Percentiles rank a stretch among this genome's conserved stretches.
These are phyloP conservation scores for Hyles euphorbiae DNA, from an alignment of 1,140 invertebrate genomes.

Conservation along the genomic window DNA sequence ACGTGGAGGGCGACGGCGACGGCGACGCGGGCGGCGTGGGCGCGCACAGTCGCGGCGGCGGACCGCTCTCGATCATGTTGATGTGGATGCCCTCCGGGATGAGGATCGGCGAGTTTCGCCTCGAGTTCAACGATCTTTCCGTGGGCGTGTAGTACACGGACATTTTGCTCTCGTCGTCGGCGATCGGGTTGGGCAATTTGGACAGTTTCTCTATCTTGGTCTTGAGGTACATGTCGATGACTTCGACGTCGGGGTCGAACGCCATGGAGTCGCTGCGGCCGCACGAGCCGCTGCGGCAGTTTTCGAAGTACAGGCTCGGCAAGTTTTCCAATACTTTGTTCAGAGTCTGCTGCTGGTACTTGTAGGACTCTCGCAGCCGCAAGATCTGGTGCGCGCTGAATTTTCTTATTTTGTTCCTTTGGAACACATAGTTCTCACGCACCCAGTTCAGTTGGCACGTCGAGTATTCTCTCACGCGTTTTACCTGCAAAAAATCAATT, in stretches of 20 bases:
- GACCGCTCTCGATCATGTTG: constrained; percentile 76
- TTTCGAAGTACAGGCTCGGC: constrained; percentile 94
- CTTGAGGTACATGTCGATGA: constrained; percentile 81
- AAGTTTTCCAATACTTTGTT: constrained; percentile 96
- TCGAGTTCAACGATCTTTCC: constrained; percentile 74
- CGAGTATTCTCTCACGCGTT: constrained; percentile 92
- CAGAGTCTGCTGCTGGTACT: constrained; percentile 95
- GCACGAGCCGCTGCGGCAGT: constrained; percentile 91
- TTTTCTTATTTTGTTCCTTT: constrained; percentile 94
- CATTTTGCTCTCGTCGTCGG: constrained; percentile 78
- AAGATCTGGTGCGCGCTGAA: constrained; percentile 95
- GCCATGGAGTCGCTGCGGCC: constrained; percentile 85
- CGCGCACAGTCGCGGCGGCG: constrained; percentile 55
- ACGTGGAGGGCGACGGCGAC: constrained; percentile 28
- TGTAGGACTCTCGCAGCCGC: constrained; percentile 92
- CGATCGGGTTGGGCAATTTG: constrained; percentile 50
- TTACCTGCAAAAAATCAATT: constrained; percentile 75
- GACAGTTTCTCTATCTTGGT: constrained; percentile 77
- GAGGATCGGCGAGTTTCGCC: constrained; percentile 53
- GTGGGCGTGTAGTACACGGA: constrained; percentile 89
- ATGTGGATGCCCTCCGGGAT: constrained; percentile 77
- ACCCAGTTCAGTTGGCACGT: constrained; percentile 93
- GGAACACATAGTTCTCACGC: constrained; percentile 95
- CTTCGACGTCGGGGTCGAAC: constrained; percentile 80
- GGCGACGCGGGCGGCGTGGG: constrained; percentile 25